Evolutionary conservation across 2,888 invertebrate genomes (phyloP), one percentile per base, ranked within the genome.

Genomic region (Lamproptera curius): DNA sequence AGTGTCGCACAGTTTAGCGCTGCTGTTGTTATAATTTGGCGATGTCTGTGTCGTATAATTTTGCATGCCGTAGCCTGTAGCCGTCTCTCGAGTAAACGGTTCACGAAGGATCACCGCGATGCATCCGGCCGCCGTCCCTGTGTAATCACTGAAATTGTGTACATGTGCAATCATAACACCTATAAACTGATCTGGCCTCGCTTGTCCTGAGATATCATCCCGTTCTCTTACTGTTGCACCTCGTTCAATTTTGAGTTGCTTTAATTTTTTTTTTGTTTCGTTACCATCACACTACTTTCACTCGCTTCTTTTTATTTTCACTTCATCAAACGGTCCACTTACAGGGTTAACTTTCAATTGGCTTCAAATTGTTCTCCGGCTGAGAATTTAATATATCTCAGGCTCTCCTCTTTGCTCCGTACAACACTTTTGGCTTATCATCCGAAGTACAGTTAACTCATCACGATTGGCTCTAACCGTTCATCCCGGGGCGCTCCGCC

Each of bases 331-430:
- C 86, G 86, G 87, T 87, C 86, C 85, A 87, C 86, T 81, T 83
- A 83, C 85, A 86, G 87, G 86, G 87, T 85, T 83, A 83, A 85
- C 84, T 83, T 81, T 79, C 68, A 80, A 86, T 85, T 85, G 85
- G 86, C 84, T 84, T 84, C 75, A 61, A 70, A 76, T 70, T 68
- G 56, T 68, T 83, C 78, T 83, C 85, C 72, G 65, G 73, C 81
- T 77, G 85, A 84, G 85, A 84, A 80, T 75, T 62, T 69, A 75
- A 76, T 90, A 90, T 89, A 92, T 79, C 91, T 91, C 93, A 93
- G 94, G 85, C 92, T 94, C 94, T 94, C 94, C 94, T 94, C 94
- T 94, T 94, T 94, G 94, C 93, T 92, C 91, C 67, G 90, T 84
- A 88, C 91, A 91, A 92, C 92, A 92, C 92, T 92, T 91, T 92